These are phyloP conservation scores for Cebus imitator DNA, from an alignment of 2,113 vertebrate genomes.

Conservation along the genomic window DNA sequence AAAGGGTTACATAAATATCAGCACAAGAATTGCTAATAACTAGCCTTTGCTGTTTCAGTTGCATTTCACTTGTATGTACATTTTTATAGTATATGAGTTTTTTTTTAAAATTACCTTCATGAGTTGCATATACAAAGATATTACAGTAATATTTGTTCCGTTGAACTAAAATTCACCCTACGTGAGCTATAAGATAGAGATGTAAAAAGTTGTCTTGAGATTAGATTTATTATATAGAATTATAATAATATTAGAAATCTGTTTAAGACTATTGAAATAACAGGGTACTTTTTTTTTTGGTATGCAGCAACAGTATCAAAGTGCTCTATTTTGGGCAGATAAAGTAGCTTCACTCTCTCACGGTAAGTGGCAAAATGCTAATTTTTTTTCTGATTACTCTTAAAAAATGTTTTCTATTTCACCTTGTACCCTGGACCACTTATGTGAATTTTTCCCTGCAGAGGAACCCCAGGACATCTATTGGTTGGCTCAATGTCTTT, in stretches of 20 bases:
- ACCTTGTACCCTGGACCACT: neutral
- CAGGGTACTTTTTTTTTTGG: neutral
- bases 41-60: neutral
- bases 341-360: conserved; percentile 97
- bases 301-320: conserved; percentile 97
- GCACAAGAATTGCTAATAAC: neutral
- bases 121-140: neutral
- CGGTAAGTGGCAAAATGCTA: conserved; percentile 86
- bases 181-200: neutral
- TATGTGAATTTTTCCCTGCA: conserved; percentile 73
- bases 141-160: neutral
- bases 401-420: neutral
- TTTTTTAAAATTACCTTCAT: neutral
- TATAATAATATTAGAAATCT: neutral
- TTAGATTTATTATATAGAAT: neutral
- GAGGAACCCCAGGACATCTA: conserved; percentile 98
- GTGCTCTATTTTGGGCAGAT: conserved; percentile 99
- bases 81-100: neutral
- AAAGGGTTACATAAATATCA: neutral
- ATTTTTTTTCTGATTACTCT: neutral
- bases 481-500: conserved; percentile 98
- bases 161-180: neutral
- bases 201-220: neutral
- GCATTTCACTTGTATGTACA: no score
- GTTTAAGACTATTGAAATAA: conserved; percentile 1